Conservation (phyloP, 2,888 invertebrate species). For the Clistopyga incitator region DNA sequence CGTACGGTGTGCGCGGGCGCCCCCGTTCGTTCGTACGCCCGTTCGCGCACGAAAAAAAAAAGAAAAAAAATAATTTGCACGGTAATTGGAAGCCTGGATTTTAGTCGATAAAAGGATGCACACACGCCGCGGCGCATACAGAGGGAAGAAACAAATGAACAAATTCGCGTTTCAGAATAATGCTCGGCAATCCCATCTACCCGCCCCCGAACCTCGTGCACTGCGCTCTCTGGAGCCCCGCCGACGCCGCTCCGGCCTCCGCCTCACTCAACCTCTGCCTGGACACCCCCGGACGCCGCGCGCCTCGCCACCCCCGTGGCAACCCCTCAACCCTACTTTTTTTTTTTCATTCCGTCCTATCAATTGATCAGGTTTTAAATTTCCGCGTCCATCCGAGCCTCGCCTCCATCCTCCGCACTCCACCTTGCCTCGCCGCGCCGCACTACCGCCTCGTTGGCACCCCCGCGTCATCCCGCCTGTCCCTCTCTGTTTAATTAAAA, state of each 20-base stretch:
- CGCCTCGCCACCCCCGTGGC: conserved; percentile 73
- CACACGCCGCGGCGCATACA: conserved; percentile 83
- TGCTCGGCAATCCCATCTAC: conserved; percentile 84
- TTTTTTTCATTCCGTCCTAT: conserved; percentile 84
- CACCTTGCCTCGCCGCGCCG: conserved; percentile 74
- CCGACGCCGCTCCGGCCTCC: conserved; percentile 68
- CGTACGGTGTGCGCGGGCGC: conserved; percentile 74
- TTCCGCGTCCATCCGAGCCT: conserved; percentile 85
- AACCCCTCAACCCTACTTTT: conserved; percentile 83
- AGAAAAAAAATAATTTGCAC: conserved; percentile 83
- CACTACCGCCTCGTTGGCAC: conserved; percentile 69
- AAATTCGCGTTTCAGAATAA: conserved; percentile 85
- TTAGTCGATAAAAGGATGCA: conserved; percentile 84
- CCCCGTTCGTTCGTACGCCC: conserved; percentile 53
- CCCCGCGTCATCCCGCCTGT: conserved; percentile 73
- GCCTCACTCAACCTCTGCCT: conserved; percentile 74
- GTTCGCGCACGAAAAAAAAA: conserved; percentile 66
- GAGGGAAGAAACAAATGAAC: conserved; percentile 84
- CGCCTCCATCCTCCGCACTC: conserved; percentile 75
- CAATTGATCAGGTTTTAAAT: conserved; percentile 85
- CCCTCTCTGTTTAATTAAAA: conserved; percentile 83
- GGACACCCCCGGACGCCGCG: conserved; percentile 75
- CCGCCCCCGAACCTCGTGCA: conserved; percentile 69
- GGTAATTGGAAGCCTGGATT: conserved; percentile 85
- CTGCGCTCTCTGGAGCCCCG: conserved; percentile 69